These are phyloP conservation scores for Protomyctophum bolini DNA, from an alignment of 2,113 vertebrate species.

Conservation along the genomic window DNA sequence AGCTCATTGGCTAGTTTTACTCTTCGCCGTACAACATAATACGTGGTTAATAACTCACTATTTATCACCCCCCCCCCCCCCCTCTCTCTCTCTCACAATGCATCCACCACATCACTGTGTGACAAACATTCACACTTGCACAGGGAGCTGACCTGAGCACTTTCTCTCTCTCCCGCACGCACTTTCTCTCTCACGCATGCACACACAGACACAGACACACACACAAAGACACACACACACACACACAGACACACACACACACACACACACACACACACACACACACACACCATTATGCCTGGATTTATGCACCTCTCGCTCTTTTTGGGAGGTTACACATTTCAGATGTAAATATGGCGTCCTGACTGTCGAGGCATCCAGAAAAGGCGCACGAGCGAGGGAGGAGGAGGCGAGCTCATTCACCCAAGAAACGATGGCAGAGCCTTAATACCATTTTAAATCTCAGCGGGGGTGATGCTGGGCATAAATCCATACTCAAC, in stretches of 20 bases:
- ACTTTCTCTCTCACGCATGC: no score
- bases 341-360: conserved; percentile 68
- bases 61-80: no score
- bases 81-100: conserved; percentile 15
- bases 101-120: conserved; percentile 13
- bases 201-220: no score
- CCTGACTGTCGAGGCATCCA: conserved; percentile 59
- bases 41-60: no score
- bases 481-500: conserved; percentile 67
- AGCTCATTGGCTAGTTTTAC: no score
- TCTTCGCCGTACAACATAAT: no score
- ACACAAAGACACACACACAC: no score
- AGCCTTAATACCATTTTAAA: conserved; percentile 67
- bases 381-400: conserved; percentile 46
- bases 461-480: conserved; percentile 61
- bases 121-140: conserved; percentile 39
- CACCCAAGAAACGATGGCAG: conserved; percentile 69
- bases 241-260: neutral
- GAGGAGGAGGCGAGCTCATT: conserved; percentile 53
- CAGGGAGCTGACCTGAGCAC: conserved; percentile 47
- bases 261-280: conserved; percentile 18
- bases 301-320: conserved; percentile 43
- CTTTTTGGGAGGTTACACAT: conserved; percentile 35
- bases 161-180: conserved; percentile 2
- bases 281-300: conserved; percentile 44